Evolutionary conservation across 2,888 invertebrate genomes (phyloP).

Genomic region (Aleiodes alternator): DNA sequence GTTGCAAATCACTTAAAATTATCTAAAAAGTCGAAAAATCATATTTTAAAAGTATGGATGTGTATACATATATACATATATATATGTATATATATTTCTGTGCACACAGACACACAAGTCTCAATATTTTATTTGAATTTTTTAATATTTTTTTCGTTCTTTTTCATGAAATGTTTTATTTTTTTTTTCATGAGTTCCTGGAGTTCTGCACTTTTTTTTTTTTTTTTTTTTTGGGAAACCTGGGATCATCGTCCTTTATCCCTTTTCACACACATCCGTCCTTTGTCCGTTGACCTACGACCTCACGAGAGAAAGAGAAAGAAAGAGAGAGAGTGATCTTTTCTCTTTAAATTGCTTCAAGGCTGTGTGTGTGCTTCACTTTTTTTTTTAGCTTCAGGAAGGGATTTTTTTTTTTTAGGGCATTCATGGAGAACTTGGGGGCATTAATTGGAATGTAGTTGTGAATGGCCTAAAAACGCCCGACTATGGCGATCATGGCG

Average conservation of each 20-base stretch:
- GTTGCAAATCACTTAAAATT: too few relatives aligned
- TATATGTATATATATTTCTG: too few relatives aligned
- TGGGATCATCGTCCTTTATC: conserved; percentile 44
- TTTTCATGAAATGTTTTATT: conserved; percentile 19
- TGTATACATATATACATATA: too few relatives aligned
- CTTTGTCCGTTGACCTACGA: conserved; percentile 44
- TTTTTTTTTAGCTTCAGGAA: too few relatives aligned
- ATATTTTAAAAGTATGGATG: too few relatives aligned
- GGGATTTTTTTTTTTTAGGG: conserved; percentile 18
- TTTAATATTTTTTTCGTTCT: neutral
- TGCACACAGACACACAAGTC: too few relatives aligned
- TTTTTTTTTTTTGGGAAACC: too few relatives aligned
- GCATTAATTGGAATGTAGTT: conserved; percentile 23
- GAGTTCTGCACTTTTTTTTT: neutral
- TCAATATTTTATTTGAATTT: too few relatives aligned
- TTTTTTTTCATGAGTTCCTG: conserved; percentile 37
- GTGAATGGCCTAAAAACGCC: conserved; percentile 45
- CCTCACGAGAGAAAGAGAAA: neutral
- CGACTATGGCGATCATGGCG: conserved; percentile 28
- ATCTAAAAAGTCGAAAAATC: too few relatives aligned
- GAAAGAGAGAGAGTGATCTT: too few relatives aligned
- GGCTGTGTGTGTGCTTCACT: too few relatives aligned
- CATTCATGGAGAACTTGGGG: neutral
- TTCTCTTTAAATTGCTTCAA: too few relatives aligned
- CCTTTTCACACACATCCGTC: conserved; percentile 42